Evolutionary conservation across 2,888 invertebrate genomes (phyloP), one percentile per base, ranked within the genome.

Genomic region (Linyphia triangularis): DNA sequence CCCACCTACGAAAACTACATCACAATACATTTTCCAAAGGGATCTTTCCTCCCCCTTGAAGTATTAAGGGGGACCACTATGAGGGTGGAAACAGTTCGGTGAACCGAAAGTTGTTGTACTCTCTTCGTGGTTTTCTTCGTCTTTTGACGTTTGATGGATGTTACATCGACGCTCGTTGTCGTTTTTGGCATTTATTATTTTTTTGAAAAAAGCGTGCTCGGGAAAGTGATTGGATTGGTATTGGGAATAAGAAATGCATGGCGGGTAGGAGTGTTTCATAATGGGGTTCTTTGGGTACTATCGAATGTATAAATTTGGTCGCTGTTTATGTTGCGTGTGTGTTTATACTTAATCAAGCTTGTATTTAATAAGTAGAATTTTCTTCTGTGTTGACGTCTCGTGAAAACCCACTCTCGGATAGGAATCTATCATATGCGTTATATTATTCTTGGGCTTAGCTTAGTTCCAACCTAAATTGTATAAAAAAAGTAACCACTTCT

Each of bases 181-280:
- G 78, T 85, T 85, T 78, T 85, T n/a, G 78, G 78, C 78, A 85
- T 85, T 85, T 85, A 85, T 85, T 85, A 85, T 59, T 40, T 67
- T n/a, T 51, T 51, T 13, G n/a, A 51, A 51, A 51, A 16, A 5
- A 1, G 16, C 16, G 5, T 16, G 51, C 16, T 40, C 16, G 40
- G 13, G 51, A 51, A 51, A n/a, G 51, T 51, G 51, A 51, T n/a
- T 51, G 51, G 3, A 51, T 51, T 51, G 51, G 51, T 51, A 51
- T 51, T 51, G 51, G 51, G 16, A n/a, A 51, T 5, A 51, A 51
- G 0, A 33, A 33, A 33, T 9, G 9, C 33, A 9, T 33, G 4
- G 33, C 9, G 33, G 33, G 33, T 33, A 9, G 9, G 9, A 6
- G 9, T 33, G 33, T 4, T 6, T 9, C 5, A 3, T 51, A 51